Evolutionary conservation across 2,888 invertebrate species (phyloP), one percentile per base, ranked within the genome.

Genomic region (Dryadula phaetusa): DNA sequence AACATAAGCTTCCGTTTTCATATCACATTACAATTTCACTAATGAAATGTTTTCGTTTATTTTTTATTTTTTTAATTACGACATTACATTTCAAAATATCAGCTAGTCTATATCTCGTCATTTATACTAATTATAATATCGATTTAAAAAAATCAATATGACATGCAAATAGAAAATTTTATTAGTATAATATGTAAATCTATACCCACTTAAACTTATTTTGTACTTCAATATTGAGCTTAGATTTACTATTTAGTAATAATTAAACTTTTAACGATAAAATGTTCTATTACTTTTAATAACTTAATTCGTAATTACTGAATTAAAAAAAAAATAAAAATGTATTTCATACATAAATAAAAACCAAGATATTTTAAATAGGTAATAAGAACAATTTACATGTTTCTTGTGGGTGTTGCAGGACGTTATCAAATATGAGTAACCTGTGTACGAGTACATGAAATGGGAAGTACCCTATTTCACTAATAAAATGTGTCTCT

Each of bases 381-480:
- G 22, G n/a, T 52, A 40, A 66, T 71, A 44, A 68, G 34, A 53
- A 37, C 62, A 64, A 72, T 65, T 64, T 65, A 49, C 42, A 52
- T n/a, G n/a, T n/a, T n/a, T 56, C 46, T 49, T 25, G 73, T 74
- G 67, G 70, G 75, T 54, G 74, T 70, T 58, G 46, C 54, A 65
- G 74, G 74, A 74, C 69, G 71, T 70, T 54, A 67, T 66, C 58
- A 62, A 67, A 72, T 65, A 68, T 66, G 53, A 70, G 62, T 62
- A 67, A 67, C 69, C 56, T 42, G 52, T 69, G 67, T 63, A 61
- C 63, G 70, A 64, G 67, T 69, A 66, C 58, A 68, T 63, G 66
- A 72, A 73, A 70, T 67, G 73, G 75, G 76, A 74, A 74, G 76
- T 74, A 74, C 72, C 72, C 74, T 69, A 73, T 72, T 76, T 72